Conservation (phyloP, 1,140 invertebrate species). For the Araneus ventricosus region DNA sequence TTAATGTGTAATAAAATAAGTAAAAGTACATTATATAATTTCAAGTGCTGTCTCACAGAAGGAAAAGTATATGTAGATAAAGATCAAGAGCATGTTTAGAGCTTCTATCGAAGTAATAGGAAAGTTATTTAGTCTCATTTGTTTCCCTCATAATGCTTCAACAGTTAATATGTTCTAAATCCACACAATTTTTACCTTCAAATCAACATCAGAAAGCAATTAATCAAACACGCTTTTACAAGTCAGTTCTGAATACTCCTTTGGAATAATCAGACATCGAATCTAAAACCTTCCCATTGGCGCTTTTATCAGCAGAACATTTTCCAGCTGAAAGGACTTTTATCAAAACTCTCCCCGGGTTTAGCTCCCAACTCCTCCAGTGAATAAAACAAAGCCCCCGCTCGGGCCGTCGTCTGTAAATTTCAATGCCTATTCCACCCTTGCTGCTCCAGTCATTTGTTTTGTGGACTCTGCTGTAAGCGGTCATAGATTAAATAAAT, state of each 20-base stretch:
- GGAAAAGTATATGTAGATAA: too few species aligned
- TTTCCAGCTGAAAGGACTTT: background rate
- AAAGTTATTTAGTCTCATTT: background rate
- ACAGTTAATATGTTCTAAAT: background rate
- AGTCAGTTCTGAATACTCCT: background rate
- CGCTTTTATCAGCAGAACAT: background rate
- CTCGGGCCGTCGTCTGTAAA: constrained; percentile 1
- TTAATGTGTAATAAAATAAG: too few species aligned
- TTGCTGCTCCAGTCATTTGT: constrained; percentile 7
- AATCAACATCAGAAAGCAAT: background rate
- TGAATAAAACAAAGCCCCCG: background rate
- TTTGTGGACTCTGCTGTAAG: background rate
- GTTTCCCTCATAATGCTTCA: background rate
- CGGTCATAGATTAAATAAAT: constrained; percentile 49
- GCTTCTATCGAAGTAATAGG: too few species aligned
- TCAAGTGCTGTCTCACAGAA: too few species aligned
- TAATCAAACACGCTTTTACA: background rate
- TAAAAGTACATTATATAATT: too few species aligned
- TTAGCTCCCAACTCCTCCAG: background rate
- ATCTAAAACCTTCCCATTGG: background rate
- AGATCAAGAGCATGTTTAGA: too few species aligned
- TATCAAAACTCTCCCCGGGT: background rate
- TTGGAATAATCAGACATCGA: background rate
- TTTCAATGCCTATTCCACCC: constrained; percentile 23
- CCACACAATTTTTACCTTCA: background rate